Evolutionary conservation across 2,888 invertebrate genomes (phyloP).

Genomic region (Andrena trimmerana): DNA sequence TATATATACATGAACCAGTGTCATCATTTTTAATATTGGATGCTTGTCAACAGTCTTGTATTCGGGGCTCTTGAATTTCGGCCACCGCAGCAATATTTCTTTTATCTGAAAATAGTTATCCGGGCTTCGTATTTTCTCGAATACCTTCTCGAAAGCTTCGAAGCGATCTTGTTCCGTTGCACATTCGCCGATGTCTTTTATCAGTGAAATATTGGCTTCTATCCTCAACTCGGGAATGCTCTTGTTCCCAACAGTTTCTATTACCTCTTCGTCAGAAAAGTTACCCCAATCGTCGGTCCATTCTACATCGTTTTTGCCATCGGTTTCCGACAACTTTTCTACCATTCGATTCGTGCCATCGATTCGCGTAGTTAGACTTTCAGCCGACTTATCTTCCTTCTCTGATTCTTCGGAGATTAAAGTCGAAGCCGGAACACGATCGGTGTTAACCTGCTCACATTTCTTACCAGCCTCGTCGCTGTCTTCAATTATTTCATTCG

Average conservation of each 20-base stretch:
- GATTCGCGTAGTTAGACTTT: neutral
- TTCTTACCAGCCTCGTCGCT: neutral
- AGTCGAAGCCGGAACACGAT: neutral
- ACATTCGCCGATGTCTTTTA: constrained; percentile 52
- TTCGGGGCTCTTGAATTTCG: constrained; percentile 70
- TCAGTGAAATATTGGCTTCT: constrained; percentile 22
- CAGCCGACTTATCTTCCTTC: neutral
- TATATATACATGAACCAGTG: constrained; percentile 59
- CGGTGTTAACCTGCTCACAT: neutral
- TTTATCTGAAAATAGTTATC: constrained; percentile 77
- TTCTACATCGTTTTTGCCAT: constrained; percentile 50
- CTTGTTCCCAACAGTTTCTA: constrained; percentile 50
- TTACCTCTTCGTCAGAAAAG: constrained; percentile 74
- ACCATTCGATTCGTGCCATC: neutral
- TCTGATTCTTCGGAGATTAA: neutral
- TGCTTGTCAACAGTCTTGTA: constrained; percentile 72
- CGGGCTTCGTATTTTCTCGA: constrained; percentile 67
- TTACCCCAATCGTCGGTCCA: constrained; percentile 81
- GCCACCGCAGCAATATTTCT: constrained; percentile 74
- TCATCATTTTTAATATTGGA: constrained; percentile 71
- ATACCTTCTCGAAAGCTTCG: constrained; percentile 70
- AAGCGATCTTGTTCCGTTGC: constrained; percentile 76
- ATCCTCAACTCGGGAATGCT: constrained; percentile 14
- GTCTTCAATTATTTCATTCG: constrained; percentile 11
- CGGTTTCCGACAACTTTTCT: constrained; percentile 8